phyloP scores from a whole-genome alignment of 1,140 invertebrate species.

The Globodera rostochiensis region DNA sequence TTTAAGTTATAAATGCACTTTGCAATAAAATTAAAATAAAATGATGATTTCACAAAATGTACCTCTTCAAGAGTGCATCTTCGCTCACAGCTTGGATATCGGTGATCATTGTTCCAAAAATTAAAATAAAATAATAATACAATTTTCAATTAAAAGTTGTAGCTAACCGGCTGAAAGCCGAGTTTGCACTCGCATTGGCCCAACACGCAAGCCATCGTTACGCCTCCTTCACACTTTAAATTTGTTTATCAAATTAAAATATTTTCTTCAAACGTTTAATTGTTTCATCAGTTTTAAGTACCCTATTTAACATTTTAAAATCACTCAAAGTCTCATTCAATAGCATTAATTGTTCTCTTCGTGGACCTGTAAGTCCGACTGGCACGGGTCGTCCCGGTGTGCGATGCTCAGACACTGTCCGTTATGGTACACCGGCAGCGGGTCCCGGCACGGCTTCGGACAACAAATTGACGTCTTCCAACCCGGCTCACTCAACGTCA shows the following conservation, averaged over 20 bases:
- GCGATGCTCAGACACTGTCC: conserved; percentile 65
- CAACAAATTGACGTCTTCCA: conserved; percentile 65
- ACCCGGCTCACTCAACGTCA: conserved; percentile 62
- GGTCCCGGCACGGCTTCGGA: conserved; percentile 62
- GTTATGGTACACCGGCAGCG: conserved; percentile 63
- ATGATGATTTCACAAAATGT: background rate
- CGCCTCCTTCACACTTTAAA: conserved; percentile 62
- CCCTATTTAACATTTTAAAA: background rate
- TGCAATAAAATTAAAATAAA: background rate
- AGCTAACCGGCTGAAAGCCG: conserved; percentile 34
- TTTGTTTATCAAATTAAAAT: conserved; percentile 20
- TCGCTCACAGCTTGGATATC: conserved; percentile 63
- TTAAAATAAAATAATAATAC: conserved; percentile 16
- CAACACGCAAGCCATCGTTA: conserved; percentile 57
- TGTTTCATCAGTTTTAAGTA: background rate
- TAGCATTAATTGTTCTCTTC: background rate
- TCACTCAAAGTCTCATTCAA: too few species aligned
- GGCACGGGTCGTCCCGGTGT: conserved; percentile 62
- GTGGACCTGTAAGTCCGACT: conserved; percentile 55
- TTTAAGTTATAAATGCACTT: background rate
- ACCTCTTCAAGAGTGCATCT: conserved; percentile 43
- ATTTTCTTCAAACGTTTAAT: conserved; percentile 23
- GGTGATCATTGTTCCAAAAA: conserved; percentile 61
- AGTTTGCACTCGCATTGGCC: conserved; percentile 50
- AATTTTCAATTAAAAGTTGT: background rate